phyloP scores from a whole-genome alignment of 2,888 invertebrate genomes.

The Aphodius granarius region DNA sequence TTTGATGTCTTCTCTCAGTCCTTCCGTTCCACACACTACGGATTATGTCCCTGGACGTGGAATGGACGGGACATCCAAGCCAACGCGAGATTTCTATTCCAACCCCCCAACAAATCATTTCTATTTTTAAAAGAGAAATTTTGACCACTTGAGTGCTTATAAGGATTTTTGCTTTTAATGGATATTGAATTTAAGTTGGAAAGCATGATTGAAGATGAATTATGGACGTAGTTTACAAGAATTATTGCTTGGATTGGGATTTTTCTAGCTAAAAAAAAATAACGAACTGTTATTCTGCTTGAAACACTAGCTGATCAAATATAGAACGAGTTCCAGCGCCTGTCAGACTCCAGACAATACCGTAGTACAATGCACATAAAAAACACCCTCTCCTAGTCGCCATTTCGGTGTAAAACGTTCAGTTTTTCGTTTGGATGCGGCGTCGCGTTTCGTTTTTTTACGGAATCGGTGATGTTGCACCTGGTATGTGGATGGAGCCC shows the following conservation, averaged over 20 bases:
- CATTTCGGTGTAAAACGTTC: background rate
- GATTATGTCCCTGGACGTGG: background rate
- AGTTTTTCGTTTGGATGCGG: background rate
- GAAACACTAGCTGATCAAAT: background rate
- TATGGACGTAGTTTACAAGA: no score
- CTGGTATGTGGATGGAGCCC: background rate
- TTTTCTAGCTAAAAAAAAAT: no score
- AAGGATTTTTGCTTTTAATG: background rate
- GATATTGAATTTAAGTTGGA: background rate
- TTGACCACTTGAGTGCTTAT: background rate
- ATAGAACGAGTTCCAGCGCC: background rate
- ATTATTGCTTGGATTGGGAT: no score
- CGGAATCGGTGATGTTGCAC: background rate
- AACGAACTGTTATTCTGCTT: background rate
- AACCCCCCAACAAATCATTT: background rate
- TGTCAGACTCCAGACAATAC: background rate
- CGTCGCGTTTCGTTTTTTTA: background rate
- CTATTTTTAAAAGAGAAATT: background rate
- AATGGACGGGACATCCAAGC: background rate
- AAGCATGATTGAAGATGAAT: background rate
- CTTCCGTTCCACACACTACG: background rate
- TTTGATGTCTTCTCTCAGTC: background rate
- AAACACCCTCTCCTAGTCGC: background rate
- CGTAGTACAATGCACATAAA: background rate
- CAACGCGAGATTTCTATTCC: background rate